phyloP scores from a whole-genome alignment of 2,888 invertebrate species.

The Embidobia sp. region DNA sequence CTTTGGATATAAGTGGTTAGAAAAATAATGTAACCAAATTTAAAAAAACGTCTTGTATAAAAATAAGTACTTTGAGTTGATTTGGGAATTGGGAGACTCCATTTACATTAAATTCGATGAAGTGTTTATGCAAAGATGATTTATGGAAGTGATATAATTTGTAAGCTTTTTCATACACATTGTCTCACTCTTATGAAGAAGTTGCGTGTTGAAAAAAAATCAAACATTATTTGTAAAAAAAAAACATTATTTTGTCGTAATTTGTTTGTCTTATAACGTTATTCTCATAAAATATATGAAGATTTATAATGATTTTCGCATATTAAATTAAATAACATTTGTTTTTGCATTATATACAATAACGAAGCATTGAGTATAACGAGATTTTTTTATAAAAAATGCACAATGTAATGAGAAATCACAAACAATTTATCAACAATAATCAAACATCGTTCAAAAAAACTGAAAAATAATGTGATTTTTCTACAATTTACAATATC shows the following conservation, averaged over 20 bases:
- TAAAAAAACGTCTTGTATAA: slow-evolving; percentile 7
- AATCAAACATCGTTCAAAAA: too few species aligned
- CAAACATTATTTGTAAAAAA: slow-evolving; percentile 19
- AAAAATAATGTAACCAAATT: background rate
- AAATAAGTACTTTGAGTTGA: slow-evolving; percentile 28
- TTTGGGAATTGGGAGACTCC: background rate
- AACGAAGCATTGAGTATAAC: too few species aligned
- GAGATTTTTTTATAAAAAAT: slow-evolving; percentile 17
- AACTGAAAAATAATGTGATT: too few species aligned
- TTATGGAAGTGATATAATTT: slow-evolving; percentile 19
- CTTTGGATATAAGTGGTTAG: too few species aligned
- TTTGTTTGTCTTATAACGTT: slow-evolving; percentile 15
- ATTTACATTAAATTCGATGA: slow-evolving; percentile 39
- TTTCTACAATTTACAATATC: too few species aligned
- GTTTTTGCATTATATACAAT: slow-evolving; percentile 15
- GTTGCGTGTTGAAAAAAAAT: slow-evolving; percentile 2
- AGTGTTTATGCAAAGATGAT: slow-evolving; percentile 19
- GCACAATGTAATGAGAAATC: too few species aligned
- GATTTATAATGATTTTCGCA: background rate
- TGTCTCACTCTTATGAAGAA: slow-evolving; percentile 14
- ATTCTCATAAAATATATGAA: slow-evolving; percentile 38
- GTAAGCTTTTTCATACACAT: slow-evolving; percentile 10
- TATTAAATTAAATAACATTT: slow-evolving; percentile 27
- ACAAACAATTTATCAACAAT: too few species aligned
- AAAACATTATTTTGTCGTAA: background rate